These are phyloP conservation scores for Arizona elegans DNA, from an alignment of 2,113 vertebrate genomes.

Conservation along the genomic window DNA sequence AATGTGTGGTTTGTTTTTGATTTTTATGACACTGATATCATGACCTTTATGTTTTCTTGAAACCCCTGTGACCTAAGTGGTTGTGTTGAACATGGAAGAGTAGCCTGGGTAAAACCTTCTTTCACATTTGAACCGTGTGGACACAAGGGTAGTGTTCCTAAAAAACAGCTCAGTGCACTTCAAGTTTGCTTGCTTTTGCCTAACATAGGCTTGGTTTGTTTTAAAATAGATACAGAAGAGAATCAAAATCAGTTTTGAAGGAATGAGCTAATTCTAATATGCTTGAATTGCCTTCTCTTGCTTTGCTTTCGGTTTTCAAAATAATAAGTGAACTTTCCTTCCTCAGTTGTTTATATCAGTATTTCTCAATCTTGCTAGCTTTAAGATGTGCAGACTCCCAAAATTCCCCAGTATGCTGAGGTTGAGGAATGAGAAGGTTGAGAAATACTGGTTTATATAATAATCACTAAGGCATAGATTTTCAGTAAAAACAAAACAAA, in stretches of 20 bases:
- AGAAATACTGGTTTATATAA: neutral
- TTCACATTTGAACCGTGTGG: neutral
- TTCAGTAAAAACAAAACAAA: neutral
- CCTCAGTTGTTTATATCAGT: neutral
- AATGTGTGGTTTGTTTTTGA: neutral
- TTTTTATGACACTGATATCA: neutral
- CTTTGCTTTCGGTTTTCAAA: neutral
- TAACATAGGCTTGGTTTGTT: neutral
- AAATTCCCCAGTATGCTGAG: neutral
- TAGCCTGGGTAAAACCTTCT: neutral
- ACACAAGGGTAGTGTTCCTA: neutral
- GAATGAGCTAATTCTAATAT: too few relatives aligned
- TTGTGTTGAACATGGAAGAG: neutral
- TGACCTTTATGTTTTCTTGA: neutral
- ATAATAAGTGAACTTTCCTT: neutral
- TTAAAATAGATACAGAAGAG: neutral
- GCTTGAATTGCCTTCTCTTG: neutral
- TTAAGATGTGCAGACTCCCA: neutral
- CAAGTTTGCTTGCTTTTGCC: neutral
- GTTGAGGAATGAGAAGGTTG: neutral
- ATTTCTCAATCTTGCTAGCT: neutral
- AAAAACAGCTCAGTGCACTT: neutral
- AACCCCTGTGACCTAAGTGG: neutral
- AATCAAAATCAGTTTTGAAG: neutral
- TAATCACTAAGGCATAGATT: neutral